Evolutionary conservation across 2,797 vertebrate genomes (phyloP).

Genomic region (Cyclopterus lumpus): DNA sequence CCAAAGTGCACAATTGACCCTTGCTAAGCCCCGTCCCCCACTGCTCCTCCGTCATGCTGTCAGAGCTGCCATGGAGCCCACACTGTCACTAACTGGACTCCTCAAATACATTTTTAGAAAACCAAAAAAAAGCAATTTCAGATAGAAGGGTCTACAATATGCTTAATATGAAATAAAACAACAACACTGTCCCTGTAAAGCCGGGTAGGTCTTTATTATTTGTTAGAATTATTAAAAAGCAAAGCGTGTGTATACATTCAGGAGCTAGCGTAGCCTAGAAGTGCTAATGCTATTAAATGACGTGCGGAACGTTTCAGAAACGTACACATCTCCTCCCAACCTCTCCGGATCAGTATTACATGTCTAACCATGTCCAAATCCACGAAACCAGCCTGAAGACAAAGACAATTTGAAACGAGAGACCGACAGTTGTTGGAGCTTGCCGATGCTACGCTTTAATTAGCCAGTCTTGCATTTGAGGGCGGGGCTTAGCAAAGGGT

Average conservation of each 20-base stretch:
- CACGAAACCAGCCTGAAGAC: background rate
- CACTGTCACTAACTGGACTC: background rate
- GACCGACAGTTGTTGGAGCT: background rate
- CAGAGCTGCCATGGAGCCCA: background rate
- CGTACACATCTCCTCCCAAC: background rate
- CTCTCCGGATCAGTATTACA: background rate
- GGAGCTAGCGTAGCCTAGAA: background rate
- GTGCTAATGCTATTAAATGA: too few species aligned
- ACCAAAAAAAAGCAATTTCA: background rate
- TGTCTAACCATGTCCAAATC: background rate
- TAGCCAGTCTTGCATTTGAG: background rate
- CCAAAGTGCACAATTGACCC: constrained; percentile 22
- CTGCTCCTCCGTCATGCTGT: background rate
- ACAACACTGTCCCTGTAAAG: too few species aligned
- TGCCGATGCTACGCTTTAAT: background rate
- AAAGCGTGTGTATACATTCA: too few species aligned
- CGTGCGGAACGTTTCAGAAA: too few species aligned
- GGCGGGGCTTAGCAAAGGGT: background rate
- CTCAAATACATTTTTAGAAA: background rate
- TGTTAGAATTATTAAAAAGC: too few species aligned
- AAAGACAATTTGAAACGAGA: background rate
- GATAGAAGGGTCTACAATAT: background rate
- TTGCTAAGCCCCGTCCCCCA: background rate
- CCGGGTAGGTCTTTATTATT: too few species aligned
- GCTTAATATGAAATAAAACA: background rate